A percentile compares a stretch with the other conserved stretches of the same genome.
Evolutionary conservation across 2,113 vertebrate species (phyloP).

Genomic region (Indicator maculatus): DNA sequence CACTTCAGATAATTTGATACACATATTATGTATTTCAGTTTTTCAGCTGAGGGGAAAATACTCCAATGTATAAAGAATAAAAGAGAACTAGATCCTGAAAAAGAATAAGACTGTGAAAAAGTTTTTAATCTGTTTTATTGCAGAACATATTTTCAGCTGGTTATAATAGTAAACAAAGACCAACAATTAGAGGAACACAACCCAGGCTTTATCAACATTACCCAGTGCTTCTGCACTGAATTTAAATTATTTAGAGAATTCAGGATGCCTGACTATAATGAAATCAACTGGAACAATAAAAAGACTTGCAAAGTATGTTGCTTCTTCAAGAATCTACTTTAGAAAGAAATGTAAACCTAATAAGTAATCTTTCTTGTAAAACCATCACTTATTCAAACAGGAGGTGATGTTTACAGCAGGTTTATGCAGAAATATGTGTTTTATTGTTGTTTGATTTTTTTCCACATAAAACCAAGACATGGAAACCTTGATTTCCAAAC

Average conservation of each 20-base stretch:
- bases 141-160: neutral
- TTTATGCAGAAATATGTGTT: neutral
- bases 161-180: neutral
- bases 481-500: neutral
- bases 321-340: neutral
- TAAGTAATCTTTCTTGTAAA: neutral
- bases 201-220: neutral
- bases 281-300: neutral
- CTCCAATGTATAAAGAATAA: neutral
- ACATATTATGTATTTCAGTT: neutral
- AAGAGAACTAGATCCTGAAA: neutral
- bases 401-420: neutral
- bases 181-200: neutral
- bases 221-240: neutral
- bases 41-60: neutral
- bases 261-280: neutral
- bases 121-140: neutral
- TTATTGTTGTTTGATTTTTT: neutral
- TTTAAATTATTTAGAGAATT: conserved; percentile 18
- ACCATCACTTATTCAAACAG: neutral
- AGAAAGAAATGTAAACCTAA: neutral
- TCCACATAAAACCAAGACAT: neutral
- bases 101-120: neutral
- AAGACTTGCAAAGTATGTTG: neutral
- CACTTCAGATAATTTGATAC: neutral